Evolutionary conservation across 2,113 vertebrate genomes (phyloP).

Genomic region (Cynopterus brachyotis): DNA sequence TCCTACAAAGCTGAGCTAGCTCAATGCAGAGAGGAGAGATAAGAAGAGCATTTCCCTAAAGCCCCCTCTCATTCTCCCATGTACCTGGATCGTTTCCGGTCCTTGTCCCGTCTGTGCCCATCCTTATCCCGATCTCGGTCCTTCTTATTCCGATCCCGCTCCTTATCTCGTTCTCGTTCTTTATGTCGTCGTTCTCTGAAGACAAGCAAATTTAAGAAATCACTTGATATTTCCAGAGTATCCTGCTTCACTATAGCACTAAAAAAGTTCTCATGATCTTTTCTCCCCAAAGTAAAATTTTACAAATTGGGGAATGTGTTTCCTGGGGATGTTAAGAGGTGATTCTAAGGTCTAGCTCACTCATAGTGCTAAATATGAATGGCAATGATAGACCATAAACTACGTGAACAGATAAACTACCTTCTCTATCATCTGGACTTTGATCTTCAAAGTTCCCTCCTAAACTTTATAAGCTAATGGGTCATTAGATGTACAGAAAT

Average conservation of each 20-base stretch:
- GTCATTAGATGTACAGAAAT: neutral
- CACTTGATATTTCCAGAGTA: neutral
- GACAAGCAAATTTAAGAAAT: neutral
- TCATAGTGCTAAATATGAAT: neutral
- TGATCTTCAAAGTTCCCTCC: neutral
- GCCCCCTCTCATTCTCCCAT: fast-evolving
- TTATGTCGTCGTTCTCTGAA: slow-evolving; percentile 93
- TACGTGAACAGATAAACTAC: neutral
- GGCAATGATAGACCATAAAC: neutral
- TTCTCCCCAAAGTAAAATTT: neutral
- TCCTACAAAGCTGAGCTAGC: neutral
- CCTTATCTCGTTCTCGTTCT: slow-evolving; percentile 90
- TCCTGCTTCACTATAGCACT: neutral
- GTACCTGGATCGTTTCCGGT: slow-evolving; percentile 91
- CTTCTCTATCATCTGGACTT: neutral
- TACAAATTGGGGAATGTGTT: neutral
- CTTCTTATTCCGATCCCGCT: slow-evolving; percentile 91
- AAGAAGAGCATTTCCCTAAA: neutral
- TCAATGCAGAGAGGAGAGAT: neutral
- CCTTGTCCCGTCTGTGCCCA: slow-evolving; percentile 91
- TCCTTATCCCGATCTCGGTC: slow-evolving; percentile 92
- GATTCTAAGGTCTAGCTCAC: neutral
- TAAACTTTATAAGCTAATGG: neutral
- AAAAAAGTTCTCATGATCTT: neutral
- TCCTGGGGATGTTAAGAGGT: neutral